Conservation (phyloP, 2,113 vertebrate genomes). For the Aphyosemion australe region DNA sequence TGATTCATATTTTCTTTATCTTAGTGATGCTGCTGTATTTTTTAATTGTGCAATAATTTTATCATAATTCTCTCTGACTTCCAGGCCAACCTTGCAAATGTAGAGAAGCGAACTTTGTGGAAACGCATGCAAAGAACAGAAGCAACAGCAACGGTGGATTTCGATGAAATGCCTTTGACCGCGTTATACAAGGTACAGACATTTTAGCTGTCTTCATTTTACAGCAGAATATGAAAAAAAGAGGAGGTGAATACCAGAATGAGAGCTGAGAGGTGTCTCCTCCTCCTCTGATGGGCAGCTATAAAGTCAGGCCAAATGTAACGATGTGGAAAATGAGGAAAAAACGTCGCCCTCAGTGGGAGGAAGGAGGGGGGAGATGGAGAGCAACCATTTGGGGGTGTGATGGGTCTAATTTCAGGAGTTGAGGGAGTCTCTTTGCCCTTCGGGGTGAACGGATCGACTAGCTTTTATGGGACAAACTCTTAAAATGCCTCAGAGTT, state of each 20-base stretch:
- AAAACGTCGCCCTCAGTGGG: constrained; percentile 63
- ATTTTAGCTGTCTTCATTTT: constrained; percentile 10
- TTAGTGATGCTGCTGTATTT: neutral
- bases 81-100: constrained; percentile 81
- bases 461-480: constrained; percentile 13
- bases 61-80: neutral
- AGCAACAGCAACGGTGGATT: constrained; percentile 69
- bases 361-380: constrained; percentile 24
- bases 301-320: constrained; percentile 68
- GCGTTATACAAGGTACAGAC: constrained; percentile 87
- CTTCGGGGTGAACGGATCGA: constrained; percentile 56
- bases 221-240: neutral
- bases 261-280: constrained; percentile 1
- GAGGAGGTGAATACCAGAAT: constrained; percentile 13
- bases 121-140: constrained; percentile 83
- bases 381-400: constrained; percentile 48
- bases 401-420: constrained; percentile 64
- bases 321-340: constrained; percentile 80
- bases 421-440: constrained; percentile 21
- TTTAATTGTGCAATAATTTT: too few species aligned
- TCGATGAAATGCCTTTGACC: constrained; percentile 87
- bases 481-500: neutral
- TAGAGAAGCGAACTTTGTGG: constrained; percentile 76
- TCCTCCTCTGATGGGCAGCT: constrained; percentile 47
- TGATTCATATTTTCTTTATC: neutral